These are phyloP conservation scores for Drosophila azteca DNA, from an alignment of 1,140 invertebrate genomes.

Conservation along the genomic window DNA sequence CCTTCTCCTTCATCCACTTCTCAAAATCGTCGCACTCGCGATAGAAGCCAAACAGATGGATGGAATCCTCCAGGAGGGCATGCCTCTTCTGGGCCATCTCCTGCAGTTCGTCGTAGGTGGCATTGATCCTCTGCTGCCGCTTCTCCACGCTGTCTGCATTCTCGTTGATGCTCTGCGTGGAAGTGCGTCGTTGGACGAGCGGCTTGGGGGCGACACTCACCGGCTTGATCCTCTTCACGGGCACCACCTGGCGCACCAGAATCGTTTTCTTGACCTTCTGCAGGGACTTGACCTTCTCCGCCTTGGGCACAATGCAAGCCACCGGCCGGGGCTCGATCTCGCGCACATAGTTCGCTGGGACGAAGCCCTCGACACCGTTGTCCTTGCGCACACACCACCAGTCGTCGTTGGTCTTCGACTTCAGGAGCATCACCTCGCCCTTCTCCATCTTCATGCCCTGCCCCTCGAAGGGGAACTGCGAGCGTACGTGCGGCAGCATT, in stretches of 20 bases:
- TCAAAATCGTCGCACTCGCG: conserved; percentile 99
- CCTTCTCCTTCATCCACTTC: conserved; percentile 98
- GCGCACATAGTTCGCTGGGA: conserved; percentile 98
- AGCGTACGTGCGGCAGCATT: conserved; percentile 91
- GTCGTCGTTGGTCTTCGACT: conserved; percentile 97
- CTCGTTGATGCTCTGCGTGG: conserved; percentile 76
- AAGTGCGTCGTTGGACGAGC: conserved; percentile 84
- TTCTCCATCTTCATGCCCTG: conserved; percentile 97
- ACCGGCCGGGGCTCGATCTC: conserved; percentile 95
- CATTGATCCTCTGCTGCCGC: conserved; percentile 91
- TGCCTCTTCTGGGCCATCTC: conserved; percentile 91
- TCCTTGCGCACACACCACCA: conserved; percentile 99
- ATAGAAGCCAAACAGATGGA: conserved; percentile 96
- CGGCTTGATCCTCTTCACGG: conserved; percentile 87
- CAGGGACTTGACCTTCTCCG: conserved; percentile 92
- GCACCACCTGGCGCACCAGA: conserved; percentile 93
- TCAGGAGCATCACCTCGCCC: conserved; percentile 94
- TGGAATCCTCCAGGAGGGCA: conserved; percentile 94
- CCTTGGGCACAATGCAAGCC: conserved; percentile 90
- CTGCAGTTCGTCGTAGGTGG: conserved; percentile 91
- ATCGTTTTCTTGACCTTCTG: conserved; percentile 95
- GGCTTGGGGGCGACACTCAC: conserved; percentile 84
- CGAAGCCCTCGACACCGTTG: conserved; percentile 97
- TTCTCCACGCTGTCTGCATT: conserved; percentile 92
- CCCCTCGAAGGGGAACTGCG: conserved; percentile 95